Evolutionary conservation across 2,113 vertebrate species (phyloP).

Genomic region (Microcebus ravelobensis): DNA sequence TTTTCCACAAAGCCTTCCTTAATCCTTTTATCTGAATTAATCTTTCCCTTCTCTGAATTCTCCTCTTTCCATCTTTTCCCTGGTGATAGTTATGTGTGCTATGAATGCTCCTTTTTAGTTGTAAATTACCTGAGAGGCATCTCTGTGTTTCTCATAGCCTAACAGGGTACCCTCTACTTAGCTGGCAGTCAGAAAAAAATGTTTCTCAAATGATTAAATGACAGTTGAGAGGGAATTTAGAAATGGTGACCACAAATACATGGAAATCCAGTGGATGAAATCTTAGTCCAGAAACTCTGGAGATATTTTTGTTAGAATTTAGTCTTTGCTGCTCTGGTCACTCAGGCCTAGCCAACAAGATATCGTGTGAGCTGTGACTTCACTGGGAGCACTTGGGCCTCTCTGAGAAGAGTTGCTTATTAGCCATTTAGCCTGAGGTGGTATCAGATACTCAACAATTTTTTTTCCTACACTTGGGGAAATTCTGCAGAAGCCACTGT

Average conservation of each 20-base stretch:
- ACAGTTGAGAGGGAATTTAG: neutral
- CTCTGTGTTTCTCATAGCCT: neutral
- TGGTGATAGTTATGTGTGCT: neutral
- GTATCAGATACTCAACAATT: neutral
- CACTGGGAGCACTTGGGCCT: neutral
- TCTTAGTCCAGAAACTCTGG: neutral
- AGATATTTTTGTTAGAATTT: neutral
- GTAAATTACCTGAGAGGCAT: neutral
- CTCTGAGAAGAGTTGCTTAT: neutral
- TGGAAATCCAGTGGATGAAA: slow-evolving; percentile 7
- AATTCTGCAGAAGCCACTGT: neutral
- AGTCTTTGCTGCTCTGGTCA: neutral
- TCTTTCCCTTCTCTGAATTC: neutral
- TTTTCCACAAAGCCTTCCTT: neutral
- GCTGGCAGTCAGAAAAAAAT: neutral
- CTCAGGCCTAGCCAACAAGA: neutral
- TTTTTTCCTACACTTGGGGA: neutral
- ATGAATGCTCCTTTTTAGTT: neutral
- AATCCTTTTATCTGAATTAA: slow-evolving; percentile 5
- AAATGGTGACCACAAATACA: neutral
- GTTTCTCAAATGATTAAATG: neutral
- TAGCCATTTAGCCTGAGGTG: neutral
- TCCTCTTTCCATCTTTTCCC: neutral
- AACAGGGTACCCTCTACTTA: neutral
- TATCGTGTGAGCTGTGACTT: neutral